Conservation (phyloP, 2,113 vertebrate species). For the Lophura nycthemera region DNA sequence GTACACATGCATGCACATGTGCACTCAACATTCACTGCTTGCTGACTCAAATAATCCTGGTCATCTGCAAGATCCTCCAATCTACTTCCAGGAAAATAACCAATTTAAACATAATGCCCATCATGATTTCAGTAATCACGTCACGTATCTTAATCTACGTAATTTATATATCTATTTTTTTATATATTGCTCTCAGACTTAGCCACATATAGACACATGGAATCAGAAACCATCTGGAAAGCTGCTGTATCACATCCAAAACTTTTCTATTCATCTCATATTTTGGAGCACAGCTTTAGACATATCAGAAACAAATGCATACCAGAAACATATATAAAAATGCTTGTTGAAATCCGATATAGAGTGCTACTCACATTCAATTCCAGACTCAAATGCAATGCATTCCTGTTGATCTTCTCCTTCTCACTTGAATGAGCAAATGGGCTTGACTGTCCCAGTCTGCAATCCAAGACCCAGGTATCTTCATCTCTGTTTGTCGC, state of each 20-base stretch:
- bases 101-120: not conserved
- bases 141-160: not conserved
- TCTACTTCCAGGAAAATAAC: not conserved
- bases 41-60: not conserved
- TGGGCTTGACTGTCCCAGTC: slow-evolving; percentile 54
- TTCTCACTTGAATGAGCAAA: slow-evolving; percentile 67
- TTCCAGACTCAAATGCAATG: slow-evolving; percentile 75
- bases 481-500: slow-evolving; percentile 68
- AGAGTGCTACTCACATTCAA: slow-evolving; percentile 75
- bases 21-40: not conserved
- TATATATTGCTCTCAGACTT: not conserved
- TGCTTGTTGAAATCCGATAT: not conserved
- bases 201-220: not conserved
- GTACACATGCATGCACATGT: fast-evolving
- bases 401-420: slow-evolving; percentile 69
- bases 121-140: not conserved
- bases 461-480: slow-evolving; percentile 70
- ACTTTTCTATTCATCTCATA: not conserved
- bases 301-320: not conserved
- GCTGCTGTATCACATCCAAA: not conserved
- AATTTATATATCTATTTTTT: not conserved
- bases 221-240: not conserved
- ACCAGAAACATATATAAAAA: not conserved
- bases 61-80: not conserved
- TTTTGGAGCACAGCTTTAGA: slow-evolving; percentile 4